phyloP scores from a whole-genome alignment of 2,888 invertebrate genomes.

The Coleophora flavipennella region DNA sequence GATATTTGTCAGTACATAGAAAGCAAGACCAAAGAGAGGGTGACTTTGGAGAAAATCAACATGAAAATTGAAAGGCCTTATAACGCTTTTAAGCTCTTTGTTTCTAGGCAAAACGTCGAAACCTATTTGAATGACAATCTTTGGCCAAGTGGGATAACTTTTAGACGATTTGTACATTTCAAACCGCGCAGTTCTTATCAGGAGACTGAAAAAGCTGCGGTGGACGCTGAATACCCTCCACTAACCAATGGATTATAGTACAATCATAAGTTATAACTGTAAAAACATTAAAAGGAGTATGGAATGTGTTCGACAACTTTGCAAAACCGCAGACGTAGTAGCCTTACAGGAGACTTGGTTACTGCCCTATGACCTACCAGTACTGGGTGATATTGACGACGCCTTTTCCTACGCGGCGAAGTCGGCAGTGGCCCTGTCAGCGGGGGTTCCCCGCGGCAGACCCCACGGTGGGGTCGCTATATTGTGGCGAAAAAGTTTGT shows the following conservation, averaged over 20 bases:
- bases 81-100: background rate
- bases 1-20: background rate
- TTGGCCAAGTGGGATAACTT: background rate
- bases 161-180: background rate
- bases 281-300: background rate
- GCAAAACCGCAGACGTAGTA: background rate
- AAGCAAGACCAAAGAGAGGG: background rate
- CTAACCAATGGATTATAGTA: background rate
- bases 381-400: slow-evolving; percentile 2
- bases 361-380: slow-evolving; percentile 6
- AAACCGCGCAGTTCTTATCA: background rate
- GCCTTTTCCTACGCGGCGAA: slow-evolving; percentile 6
- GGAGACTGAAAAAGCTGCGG: background rate
- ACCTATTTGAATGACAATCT: background rate
- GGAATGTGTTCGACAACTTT: background rate
- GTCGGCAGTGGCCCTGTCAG: slow-evolving; percentile 7
- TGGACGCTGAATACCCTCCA: background rate
- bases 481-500: slow-evolving; percentile 10
- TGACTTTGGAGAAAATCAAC: background rate
- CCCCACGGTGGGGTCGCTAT: slow-evolving; percentile 10
- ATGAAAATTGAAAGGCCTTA: background rate
- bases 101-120: background rate
- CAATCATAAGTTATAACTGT: background rate
- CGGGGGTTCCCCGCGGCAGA: slow-evolving; percentile 4
- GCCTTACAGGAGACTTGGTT: slow-evolving; percentile 7